Base-by-base conservation (phyloP, 2,113 vertebrate species). In the Amphilophus citrinellus region DNA sequence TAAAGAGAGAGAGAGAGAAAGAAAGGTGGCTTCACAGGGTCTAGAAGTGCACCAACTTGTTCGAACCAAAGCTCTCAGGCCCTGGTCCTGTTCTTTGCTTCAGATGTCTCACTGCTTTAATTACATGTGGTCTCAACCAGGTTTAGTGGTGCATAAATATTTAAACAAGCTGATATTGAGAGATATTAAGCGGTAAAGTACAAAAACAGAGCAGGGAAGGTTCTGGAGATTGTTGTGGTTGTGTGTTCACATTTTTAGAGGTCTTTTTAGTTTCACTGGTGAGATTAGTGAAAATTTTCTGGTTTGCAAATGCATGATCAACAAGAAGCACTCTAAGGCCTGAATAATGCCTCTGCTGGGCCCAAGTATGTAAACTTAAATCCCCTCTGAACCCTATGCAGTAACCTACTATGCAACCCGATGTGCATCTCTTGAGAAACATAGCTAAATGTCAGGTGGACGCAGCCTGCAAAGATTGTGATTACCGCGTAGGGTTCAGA, bases 101-200 rank as follows among this genome's bases (percentile, higher is more conserved):
- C 22, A 47, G 39, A 47, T 47, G 68, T 75, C 18, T 86, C 76
- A 77, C 39, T 79, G 42, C 79, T 90, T 90, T 91, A 90, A 92
- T 93, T 89, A 92, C 60, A 82, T 61, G 61, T 1, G 53, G 35
- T 80, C 76, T 85, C 76, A 50, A 20, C 2, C 22, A 89, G 80
- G 0, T n/a, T 76, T 73, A 17, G 71, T 6, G 65, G 13, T 7
- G 35, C 76, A 77, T 92, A 18, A 79, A 94, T 94, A 91, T 92
- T 91, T 92, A 87, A 91, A 79, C 61, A 65, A 63, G 66, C 82
- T 91, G 82, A 85, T 84, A 84, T 84, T 87, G 77, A 61, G 37
- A 65, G 62, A 65, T 65, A 42, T 65, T 39, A 10, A 39, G 42
- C 42, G 53, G 68, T 7, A 68, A 79, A 85, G 59, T 1, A 7